phyloP scores from a whole-genome alignment of 2,888 invertebrate genomes.

The Coleophora flavipennella region DNA sequence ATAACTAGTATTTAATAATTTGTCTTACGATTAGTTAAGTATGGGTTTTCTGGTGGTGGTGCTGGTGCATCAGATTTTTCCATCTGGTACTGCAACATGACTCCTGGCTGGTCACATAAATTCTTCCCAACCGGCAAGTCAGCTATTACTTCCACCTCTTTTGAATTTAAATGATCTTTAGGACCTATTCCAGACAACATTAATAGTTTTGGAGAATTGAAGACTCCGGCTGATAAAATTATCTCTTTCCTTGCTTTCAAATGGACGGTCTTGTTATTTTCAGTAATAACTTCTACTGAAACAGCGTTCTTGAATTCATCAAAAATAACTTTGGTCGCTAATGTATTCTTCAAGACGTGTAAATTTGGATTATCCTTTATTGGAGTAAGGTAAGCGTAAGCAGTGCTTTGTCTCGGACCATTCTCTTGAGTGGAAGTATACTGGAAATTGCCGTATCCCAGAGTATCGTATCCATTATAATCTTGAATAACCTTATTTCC shows the following conservation, averaged over 20 bases:
- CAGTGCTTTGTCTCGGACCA: not conserved
- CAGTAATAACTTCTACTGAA: not conserved
- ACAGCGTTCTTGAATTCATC: slow-evolving; percentile 4
- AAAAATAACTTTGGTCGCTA: not conserved
- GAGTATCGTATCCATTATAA: not conserved
- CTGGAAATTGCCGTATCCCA: not conserved
- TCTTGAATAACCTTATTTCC: not conserved
- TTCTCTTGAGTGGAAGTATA: not conserved
- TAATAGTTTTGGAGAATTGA: slow-evolving; percentile 27
- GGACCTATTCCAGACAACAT: slow-evolving; percentile 27
- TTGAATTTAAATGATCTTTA: slow-evolving; percentile 48
- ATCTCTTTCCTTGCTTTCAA: not conserved
- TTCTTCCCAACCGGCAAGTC: slow-evolving; percentile 32
- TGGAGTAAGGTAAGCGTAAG: not conserved
- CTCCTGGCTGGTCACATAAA: slow-evolving; percentile 24
- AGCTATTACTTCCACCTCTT: slow-evolving; percentile 22
- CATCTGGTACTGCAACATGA: too few relatives aligned
- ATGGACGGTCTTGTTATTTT: not conserved
- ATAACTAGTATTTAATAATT: too few relatives aligned
- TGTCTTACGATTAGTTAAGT: too few relatives aligned
- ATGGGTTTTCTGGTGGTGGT: too few relatives aligned
- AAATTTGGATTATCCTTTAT: not conserved
- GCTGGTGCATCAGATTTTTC: too few relatives aligned
- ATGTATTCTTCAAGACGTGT: not conserved
- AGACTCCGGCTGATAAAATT: slow-evolving; percentile 32